phyloP scores from a whole-genome alignment of 2,113 vertebrate genomes.

The Geothlypis trichas region DNA sequence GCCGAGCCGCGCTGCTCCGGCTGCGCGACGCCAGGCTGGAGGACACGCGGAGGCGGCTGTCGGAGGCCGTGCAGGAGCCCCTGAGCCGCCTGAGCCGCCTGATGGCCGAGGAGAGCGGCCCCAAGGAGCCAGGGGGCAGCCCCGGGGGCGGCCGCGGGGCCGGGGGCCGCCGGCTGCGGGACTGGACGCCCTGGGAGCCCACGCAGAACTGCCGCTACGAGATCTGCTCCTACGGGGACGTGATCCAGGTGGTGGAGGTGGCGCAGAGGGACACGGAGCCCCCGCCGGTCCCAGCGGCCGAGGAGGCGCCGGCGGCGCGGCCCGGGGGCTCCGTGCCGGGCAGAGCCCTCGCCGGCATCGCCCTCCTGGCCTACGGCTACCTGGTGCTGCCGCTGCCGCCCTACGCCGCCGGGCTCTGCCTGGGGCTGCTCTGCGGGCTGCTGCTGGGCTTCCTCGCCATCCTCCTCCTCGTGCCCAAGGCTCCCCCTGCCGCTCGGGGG shows the following conservation, averaged over 20 bases:
- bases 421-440: constrained; percentile 82
- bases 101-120: constrained; percentile 79
- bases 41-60: constrained; percentile 82
- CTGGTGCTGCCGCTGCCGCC: constrained; percentile 82
- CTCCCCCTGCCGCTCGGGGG: not conserved
- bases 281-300: not conserved
- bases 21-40: constrained; percentile 80
- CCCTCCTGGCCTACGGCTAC: constrained; percentile 81
- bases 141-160: constrained; percentile 36
- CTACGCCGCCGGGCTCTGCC: constrained; percentile 82
- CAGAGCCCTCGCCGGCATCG: constrained; percentile 73
- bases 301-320: not conserved
- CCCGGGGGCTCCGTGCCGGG: constrained; percentile 66
- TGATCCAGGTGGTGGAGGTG: constrained; percentile 73
- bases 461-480: constrained; percentile 68
- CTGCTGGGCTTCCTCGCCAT: constrained; percentile 82
- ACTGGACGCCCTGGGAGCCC: constrained; percentile 24
- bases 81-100: constrained; percentile 86
- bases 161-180: not conserved
- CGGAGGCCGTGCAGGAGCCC: constrained; percentile 82
- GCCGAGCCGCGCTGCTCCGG: constrained; percentile 82
- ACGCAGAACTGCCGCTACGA: constrained; percentile 68
- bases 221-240: constrained; percentile 74
- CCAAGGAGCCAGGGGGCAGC: not conserved
- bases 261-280: not conserved